phyloP scores from a whole-genome alignment of 2,888 invertebrate species.

The Drosophila leonis region DNA sequence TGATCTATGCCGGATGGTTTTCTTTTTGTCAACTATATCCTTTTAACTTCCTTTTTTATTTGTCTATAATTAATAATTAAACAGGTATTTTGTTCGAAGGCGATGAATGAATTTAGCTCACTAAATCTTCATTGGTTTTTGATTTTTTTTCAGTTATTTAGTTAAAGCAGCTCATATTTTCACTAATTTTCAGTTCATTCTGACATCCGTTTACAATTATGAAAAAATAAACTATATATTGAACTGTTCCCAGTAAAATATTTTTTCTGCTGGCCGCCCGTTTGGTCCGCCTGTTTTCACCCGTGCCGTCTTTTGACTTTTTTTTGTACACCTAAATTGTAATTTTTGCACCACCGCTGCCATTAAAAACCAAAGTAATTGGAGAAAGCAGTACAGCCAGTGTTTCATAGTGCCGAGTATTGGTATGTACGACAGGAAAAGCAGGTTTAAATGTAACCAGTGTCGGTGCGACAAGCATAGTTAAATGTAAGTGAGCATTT shows the following conservation, averaged over 20 bases:
- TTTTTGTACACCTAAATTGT: conserved; percentile 85
- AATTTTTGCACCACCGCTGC: conserved; percentile 84
- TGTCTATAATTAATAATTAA: conserved; percentile 12
- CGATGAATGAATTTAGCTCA: conserved; percentile 12
- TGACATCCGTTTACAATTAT: conserved; percentile 9
- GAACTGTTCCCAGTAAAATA: conserved; percentile 20
- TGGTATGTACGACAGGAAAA: conserved; percentile 47
- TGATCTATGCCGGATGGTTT: neutral
- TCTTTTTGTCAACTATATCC: conserved; percentile 7
- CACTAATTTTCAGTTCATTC: conserved; percentile 3
- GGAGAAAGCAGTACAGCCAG: conserved; percentile 71
- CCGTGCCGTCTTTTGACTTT: conserved; percentile 63
- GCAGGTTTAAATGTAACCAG: conserved; percentile 52
- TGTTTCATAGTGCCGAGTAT: conserved; percentile 40
- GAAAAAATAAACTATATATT: conserved; percentile 12
- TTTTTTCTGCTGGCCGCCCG: conserved; percentile 29
- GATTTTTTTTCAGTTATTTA: too few species aligned
- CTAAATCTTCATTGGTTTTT: conserved; percentile 7
- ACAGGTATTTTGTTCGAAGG: conserved; percentile 1
- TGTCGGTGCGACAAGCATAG: conserved; percentile 53
- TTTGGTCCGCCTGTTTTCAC: conserved; percentile 53
- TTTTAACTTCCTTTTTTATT: neutral
- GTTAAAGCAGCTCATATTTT: conserved; percentile 6
- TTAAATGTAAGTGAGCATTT: conserved; percentile 50
- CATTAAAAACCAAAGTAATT: conserved; percentile 65